Percentiles rank a stretch among this genome's conserved stretches.
Evolutionary conservation across 2,113 vertebrate genomes (phyloP).

Genomic region (Anolis carolinensis): DNA sequence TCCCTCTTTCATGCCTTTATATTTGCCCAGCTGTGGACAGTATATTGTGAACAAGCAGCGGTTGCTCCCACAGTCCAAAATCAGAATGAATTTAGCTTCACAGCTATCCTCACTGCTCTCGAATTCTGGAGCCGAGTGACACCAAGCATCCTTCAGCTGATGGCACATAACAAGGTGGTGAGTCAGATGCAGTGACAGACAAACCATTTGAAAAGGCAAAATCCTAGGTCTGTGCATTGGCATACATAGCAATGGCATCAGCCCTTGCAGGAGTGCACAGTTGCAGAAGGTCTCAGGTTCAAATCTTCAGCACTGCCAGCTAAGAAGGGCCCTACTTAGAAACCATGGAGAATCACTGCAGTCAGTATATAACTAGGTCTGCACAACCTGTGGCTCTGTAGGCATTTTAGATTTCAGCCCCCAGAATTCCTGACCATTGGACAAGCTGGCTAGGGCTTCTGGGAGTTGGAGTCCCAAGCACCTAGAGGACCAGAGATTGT

Average conservation of each 20-base stretch:
- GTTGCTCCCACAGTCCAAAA: conserved; percentile 87
- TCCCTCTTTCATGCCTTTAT: conserved; percentile 98
- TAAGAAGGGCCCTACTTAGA: neutral
- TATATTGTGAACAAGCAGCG: conserved; percentile 97
- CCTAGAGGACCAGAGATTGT: no score
- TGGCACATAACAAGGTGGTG: conserved; percentile 99
- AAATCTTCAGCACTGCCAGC: neutral
- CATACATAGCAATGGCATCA: neutral
- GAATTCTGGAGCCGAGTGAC: conserved; percentile 99
- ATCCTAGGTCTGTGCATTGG: neutral
- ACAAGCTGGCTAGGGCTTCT: no score
- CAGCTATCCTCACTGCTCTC: conserved; percentile 92
- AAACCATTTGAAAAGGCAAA: conserved; percentile 14
- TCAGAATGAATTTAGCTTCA: conserved; percentile 94
- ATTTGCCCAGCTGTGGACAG: conserved; percentile 98
- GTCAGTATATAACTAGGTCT: no score
- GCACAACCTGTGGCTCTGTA: no score
- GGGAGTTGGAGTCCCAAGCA: no score
- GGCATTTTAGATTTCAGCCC: no score
- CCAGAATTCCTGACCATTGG: no score
- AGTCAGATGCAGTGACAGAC: conserved; percentile 57
- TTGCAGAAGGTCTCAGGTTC: neutral
- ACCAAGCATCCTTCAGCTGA: conserved; percentile 96
- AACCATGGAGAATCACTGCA: neutral
- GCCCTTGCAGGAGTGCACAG: neutral